Evolutionary conservation across 2,797 vertebrate species (phyloP).

Genomic region (Brachyalestes nurse): DNA sequence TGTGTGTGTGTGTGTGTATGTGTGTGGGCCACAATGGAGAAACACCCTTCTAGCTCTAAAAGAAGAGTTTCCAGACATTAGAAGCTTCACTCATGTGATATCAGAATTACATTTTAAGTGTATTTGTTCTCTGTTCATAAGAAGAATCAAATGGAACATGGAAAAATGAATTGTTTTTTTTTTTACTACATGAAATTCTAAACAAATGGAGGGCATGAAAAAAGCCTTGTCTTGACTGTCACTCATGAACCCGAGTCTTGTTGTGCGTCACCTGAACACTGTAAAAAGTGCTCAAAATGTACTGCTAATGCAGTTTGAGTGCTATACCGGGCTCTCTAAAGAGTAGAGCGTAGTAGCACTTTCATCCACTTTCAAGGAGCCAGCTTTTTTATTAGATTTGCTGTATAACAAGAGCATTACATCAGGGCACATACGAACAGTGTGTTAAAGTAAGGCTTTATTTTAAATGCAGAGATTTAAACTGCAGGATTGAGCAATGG

Average conservation of each 20-base stretch:
- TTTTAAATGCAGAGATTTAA: neutral
- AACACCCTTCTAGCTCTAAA: no score
- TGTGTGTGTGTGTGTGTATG: neutral
- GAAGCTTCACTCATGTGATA: no score
- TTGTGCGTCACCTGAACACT: neutral
- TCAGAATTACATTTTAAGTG: no score
- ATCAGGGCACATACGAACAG: neutral
- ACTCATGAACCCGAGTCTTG: neutral
- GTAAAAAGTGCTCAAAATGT: slow-evolving; percentile 9
- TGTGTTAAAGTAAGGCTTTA: neutral
- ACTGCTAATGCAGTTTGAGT: slow-evolving; percentile 13
- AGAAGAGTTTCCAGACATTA: no score
- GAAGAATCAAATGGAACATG: no score
- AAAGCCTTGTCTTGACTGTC: neutral
- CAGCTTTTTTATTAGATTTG: neutral
- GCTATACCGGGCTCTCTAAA: neutral
- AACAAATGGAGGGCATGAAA: neutral
- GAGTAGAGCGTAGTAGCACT: neutral
- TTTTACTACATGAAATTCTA: neutral
- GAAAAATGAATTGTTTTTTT: no score
- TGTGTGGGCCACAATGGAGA: neutral
- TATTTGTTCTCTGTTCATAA: no score
- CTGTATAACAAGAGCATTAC: neutral
- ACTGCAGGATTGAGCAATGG: neutral
- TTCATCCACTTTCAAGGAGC: neutral